These are phyloP conservation scores for Azorinus chamasolen DNA, from an alignment of 2,888 invertebrate species.

Conservation along the genomic window DNA sequence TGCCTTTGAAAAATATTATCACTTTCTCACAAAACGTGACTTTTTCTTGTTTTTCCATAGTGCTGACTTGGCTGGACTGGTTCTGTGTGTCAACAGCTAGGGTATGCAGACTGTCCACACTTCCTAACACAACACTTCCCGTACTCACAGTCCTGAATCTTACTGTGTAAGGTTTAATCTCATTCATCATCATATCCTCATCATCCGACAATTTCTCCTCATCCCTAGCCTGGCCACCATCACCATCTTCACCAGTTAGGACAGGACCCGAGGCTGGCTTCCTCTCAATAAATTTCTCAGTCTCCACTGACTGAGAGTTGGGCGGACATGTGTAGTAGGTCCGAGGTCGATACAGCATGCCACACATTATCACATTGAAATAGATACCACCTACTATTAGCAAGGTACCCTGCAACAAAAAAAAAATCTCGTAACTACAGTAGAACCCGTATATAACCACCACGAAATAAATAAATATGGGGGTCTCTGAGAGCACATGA, in stretches of 20 bases:
- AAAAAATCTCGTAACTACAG: too few relatives aligned
- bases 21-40: conserved; percentile 12
- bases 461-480: too few relatives aligned
- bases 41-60: conserved; percentile 21
- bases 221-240: too few relatives aligned
- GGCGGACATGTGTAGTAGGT: conserved; percentile 55
- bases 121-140: conserved; percentile 69
- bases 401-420: conserved; percentile 59
- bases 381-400: conserved; percentile 73
- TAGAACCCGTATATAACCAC: too few relatives aligned
- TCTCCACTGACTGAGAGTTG: conserved; percentile 16
- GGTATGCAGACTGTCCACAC: conserved; percentile 62
- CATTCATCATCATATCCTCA: too few relatives aligned
- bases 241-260: neutral
- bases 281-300: conserved; percentile 16
- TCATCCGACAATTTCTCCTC: too few relatives aligned
- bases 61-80: conserved; percentile 19
- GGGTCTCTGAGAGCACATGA: too few relatives aligned
- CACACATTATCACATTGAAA: conserved; percentile 71
- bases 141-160: conserved; percentile 53
- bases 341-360: conserved; percentile 74
- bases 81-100: conserved; percentile 24
- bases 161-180: too few relatives aligned
- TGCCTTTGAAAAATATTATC: conserved; percentile 39
- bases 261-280: conserved; percentile 4